These are phyloP conservation scores for Petrocephalus microphthalmus DNA, from an alignment of 2,113 vertebrate genomes.

Conservation along the genomic window DNA sequence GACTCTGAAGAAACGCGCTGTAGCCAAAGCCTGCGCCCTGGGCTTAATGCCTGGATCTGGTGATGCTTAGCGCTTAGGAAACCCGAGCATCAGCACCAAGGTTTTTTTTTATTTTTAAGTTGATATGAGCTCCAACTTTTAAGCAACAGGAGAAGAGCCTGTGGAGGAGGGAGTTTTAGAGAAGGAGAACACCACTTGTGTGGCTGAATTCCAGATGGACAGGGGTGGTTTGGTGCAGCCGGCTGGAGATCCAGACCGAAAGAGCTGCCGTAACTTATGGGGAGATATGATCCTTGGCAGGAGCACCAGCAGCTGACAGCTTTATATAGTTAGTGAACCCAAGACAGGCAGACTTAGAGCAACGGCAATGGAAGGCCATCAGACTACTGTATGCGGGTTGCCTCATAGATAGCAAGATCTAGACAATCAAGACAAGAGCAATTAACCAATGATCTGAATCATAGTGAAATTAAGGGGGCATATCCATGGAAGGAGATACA, in stretches of 20 bases:
- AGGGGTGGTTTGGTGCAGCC: background rate
- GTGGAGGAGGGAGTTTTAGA: background rate
- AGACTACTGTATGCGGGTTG: background rate
- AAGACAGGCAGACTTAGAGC: background rate
- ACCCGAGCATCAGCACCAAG: background rate
- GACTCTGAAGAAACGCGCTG: background rate
- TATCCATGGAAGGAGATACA: background rate
- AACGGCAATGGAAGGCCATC: background rate
- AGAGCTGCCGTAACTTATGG: background rate
- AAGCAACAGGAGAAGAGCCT: background rate
- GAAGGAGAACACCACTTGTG: background rate
- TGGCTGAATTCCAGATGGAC: background rate
- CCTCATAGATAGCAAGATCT: background rate
- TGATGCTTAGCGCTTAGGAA: background rate
- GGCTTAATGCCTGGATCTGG: background rate
- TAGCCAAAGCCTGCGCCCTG: background rate
- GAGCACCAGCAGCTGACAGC: background rate
- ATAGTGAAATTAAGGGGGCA: background rate
- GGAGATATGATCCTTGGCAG: background rate
- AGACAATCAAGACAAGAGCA: background rate
- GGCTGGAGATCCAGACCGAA: background rate
- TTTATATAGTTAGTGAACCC: background rate
- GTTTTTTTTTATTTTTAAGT: background rate
- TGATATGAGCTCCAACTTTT: background rate
- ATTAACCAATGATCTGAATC: background rate